Conservation (phyloP, 2,888 invertebrate species). For the Tenthredo mesomela region DNA sequence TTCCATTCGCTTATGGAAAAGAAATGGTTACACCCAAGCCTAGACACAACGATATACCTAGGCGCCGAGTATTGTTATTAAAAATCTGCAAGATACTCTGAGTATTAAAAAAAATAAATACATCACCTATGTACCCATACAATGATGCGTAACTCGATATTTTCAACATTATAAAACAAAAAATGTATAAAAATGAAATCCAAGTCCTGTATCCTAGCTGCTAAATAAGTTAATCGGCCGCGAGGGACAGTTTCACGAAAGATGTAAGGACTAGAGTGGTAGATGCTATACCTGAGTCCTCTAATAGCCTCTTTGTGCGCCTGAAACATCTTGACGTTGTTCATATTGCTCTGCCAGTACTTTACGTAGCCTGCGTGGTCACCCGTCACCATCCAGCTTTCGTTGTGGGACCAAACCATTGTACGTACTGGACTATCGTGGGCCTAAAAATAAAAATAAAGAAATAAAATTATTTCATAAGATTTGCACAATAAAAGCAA, state of each 20-base stretch:
- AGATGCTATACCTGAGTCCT: slow-evolving; percentile 92
- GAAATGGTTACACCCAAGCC: not conserved
- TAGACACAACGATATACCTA: not conserved
- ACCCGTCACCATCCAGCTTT: slow-evolving; percentile 99
- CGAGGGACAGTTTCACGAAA: slow-evolving; percentile 71
- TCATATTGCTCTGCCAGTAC: slow-evolving; percentile 99
- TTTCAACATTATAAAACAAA: slow-evolving; percentile 49
- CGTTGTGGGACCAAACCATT: slow-evolving; percentile 99
- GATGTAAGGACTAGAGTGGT: slow-evolving; percentile 76
- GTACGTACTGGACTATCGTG: slow-evolving; percentile 99
- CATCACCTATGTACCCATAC: slow-evolving; percentile 73
- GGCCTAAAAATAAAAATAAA: slow-evolving; percentile 86
- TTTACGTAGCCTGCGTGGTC: slow-evolving; percentile 99
- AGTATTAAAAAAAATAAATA: not conserved
- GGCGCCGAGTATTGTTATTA: not conserved
- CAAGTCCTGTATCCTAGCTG: slow-evolving; percentile 63
- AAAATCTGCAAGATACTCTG: not conserved
- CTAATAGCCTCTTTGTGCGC: slow-evolving; percentile 99
- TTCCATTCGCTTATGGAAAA: not conserved
- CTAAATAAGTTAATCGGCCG: slow-evolving; percentile 65
- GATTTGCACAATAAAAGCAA: not conserved
- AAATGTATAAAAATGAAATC: slow-evolving; percentile 63
- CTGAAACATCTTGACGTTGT: slow-evolving; percentile 99
- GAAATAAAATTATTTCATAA: slow-evolving; percentile 50
- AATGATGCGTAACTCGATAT: slow-evolving; percentile 20